Percentiles rank a stretch among this genome's conserved stretches.
These are phyloP conservation scores for Netelia melanura DNA, from an alignment of 2,888 invertebrate species.

Conservation along the genomic window DNA sequence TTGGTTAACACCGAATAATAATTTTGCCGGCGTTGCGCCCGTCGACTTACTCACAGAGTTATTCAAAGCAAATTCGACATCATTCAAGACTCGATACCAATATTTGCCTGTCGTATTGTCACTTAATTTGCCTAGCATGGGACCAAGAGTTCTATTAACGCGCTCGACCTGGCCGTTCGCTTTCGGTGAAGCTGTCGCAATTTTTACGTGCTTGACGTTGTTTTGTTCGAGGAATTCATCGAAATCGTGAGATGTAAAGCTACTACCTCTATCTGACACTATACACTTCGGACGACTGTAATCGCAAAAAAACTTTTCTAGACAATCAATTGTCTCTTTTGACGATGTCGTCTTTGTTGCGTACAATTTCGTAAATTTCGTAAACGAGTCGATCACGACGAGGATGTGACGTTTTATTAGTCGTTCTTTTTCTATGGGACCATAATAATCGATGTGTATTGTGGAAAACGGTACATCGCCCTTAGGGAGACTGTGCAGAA, in stretches of 20 bases:
- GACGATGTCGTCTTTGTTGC: conserved; percentile 62
- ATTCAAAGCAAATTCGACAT: conserved; percentile 68
- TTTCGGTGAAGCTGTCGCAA: conserved; percentile 72
- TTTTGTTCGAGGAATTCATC: conserved; percentile 59
- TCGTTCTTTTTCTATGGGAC: not conserved
- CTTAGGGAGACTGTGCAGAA: conserved; percentile 51
- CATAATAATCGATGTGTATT: conserved; percentile 50
- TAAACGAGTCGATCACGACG: not conserved
- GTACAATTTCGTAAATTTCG: too few species aligned
- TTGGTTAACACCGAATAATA: too few species aligned
- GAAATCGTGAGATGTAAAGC: conserved; percentile 71
- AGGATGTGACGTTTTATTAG: conserved; percentile 39
- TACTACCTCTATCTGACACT: conserved; percentile 61
- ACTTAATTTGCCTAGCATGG: too few species aligned
- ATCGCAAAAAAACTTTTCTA: conserved; percentile 66
- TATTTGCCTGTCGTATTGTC: conserved; percentile 37
- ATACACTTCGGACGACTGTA: conserved; percentile 60
- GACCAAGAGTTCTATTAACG: too few species aligned
- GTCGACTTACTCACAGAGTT: conserved; percentile 42
- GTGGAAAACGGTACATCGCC: conserved; percentile 41
- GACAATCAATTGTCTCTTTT: conserved; percentile 64
- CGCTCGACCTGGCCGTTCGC: conserved; percentile 70
- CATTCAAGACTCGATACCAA: conserved; percentile 61
- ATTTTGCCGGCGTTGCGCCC: too few species aligned
- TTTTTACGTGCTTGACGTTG: conserved; percentile 60